Conservation (phyloP, 2,113 vertebrate genomes). For the Todiramphus saurophagus region DNA sequence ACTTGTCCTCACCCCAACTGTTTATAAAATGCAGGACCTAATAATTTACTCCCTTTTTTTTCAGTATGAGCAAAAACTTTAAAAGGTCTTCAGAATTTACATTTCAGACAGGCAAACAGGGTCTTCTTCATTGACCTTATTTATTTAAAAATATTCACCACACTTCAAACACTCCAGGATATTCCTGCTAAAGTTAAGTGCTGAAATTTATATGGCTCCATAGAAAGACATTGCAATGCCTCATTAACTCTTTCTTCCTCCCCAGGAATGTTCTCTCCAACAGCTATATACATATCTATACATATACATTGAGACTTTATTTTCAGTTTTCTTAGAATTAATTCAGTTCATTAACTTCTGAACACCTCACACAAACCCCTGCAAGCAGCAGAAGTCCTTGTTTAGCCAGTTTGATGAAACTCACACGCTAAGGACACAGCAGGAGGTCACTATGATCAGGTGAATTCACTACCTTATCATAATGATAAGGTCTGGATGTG, state of each 20-base stretch:
- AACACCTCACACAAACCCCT: constrained; percentile 17
- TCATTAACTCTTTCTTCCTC: constrained; percentile 52
- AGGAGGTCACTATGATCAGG: not conserved
- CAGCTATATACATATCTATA: not conserved
- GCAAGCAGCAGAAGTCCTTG: not conserved
- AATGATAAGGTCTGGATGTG: not conserved
- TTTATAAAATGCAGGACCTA: not conserved
- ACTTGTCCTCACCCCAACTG: not conserved
- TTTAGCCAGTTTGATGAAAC: not conserved
- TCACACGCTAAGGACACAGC: not conserved
- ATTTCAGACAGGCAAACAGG: constrained; percentile 6
- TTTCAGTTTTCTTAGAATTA: constrained; percentile 53
- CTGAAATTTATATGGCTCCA: constrained; percentile 40
- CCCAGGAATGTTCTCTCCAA: constrained; percentile 6
- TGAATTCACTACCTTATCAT: not conserved
- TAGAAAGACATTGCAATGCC: constrained; percentile 49
- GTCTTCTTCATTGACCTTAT: constrained; percentile 37
- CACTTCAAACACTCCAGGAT: constrained; percentile 12
- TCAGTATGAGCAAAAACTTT: not conserved
- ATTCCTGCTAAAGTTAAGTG: constrained; percentile 12
- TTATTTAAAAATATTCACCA: constrained; percentile 46
- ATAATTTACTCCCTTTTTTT: not conserved
- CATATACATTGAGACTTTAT: not conserved
- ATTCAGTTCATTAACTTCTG: constrained; percentile 58
- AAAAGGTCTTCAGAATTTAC: constrained; percentile 27